These are phyloP conservation scores for Ardeotis arabs DNA, from an alignment of 2,113 vertebrate genomes.

Conservation along the genomic window DNA sequence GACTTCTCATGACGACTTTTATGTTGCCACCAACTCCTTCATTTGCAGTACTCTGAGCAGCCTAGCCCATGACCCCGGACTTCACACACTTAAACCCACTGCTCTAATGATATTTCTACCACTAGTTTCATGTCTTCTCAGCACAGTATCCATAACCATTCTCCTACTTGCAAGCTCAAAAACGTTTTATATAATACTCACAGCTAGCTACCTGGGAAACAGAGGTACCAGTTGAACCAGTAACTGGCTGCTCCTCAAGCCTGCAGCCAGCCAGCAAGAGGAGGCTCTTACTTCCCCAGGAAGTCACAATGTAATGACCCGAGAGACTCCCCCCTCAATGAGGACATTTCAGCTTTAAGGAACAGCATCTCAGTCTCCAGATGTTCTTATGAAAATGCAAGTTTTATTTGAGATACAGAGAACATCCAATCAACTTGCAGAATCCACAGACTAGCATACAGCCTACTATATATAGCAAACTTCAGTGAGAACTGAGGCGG, in stretches of 20 bases:
- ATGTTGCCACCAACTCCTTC: background rate
- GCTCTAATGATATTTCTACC: background rate
- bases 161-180: background rate
- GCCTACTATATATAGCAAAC: background rate
- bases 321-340: background rate
- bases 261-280: background rate
- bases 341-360: background rate
- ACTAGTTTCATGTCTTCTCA: background rate
- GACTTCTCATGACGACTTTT: background rate
- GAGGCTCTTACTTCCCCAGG: background rate
- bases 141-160: background rate
- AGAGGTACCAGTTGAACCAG: background rate
- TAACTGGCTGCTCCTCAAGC: background rate
- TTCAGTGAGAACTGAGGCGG: background rate
- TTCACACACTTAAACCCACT: background rate
- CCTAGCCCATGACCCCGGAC: background rate
- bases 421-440: background rate
- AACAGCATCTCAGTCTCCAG: background rate
- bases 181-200: background rate
- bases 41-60: background rate
- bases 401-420: background rate
- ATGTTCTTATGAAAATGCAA: background rate
- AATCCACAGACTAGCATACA: background rate
- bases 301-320: background rate
- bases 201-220: background rate